Evolutionary conservation across 2,113 vertebrate genomes (phyloP), one percentile per base, ranked within the genome.

Genomic region (Gallinago paraguaiae): DNA sequence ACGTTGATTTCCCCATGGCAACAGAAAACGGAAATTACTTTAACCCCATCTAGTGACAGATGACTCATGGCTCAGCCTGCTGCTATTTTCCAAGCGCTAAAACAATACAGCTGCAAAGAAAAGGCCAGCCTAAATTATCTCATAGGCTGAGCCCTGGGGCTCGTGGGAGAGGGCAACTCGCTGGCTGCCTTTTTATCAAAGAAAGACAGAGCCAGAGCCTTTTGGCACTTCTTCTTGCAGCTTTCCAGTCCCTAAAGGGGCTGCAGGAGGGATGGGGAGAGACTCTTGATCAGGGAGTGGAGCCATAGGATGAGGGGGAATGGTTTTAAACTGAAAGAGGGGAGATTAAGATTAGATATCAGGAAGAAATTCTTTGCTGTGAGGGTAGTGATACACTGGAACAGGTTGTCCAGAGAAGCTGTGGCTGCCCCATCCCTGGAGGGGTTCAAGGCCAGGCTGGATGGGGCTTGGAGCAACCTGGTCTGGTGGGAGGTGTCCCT

Each of bases 31-130:
- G 96, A 97, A 97, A 96, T 93, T 84, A 95, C 95, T 98, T 97
- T 96, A 96, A 98, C 97, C 94, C 96, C 95, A 95, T 96, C 94
- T 94, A 97, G 97, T 95, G 95, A 97, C 82, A 78, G 88, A 93
- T 83, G 94, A 96, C 63, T 93, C 97, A 95, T 79, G 51, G 80
- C 90, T 96, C 84, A 94, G 92, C 82, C 85, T 57, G 88, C 86
- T 91, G 92, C 87, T 90, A 50, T 86, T 90, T 92, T 95, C 94
- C 84, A 87, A 93, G 63, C 67, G 25, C 81, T 91, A 70, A 84
- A 96, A 93, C 88, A 93, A 86, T 94, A 75, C 93, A 91, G 89
- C 95, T 88, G 86, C 81, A 45, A 80, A 72, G 68, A 70, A 93
- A 86, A 92, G 92, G 81, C 37, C 88, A 59, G 46, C 45, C 78